Evolutionary conservation across 2,888 invertebrate species (phyloP).

Genomic region (Pheosia tremula): DNA sequence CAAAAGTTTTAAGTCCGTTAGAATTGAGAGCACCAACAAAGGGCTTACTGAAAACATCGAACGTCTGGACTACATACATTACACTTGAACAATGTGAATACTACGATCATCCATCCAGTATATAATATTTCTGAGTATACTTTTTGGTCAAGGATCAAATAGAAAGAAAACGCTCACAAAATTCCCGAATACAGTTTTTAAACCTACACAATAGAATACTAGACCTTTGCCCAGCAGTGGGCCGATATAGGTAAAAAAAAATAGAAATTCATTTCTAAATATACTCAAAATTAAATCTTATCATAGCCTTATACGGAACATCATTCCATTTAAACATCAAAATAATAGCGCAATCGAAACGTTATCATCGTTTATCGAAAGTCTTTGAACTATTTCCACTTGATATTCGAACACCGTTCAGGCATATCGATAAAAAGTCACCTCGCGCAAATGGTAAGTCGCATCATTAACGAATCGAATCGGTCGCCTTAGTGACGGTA

Average conservation of each 20-base stretch:
- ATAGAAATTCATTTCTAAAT: not conserved
- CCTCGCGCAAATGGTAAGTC: slow-evolving; percentile 14
- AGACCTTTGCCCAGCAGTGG: too few relatives aligned
- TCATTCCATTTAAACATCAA: not conserved
- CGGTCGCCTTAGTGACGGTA: slow-evolving; percentile 72
- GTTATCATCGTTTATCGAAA: slow-evolving; percentile 9
- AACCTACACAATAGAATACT: too few relatives aligned
- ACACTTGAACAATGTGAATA: too few relatives aligned
- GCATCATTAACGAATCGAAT: slow-evolving; percentile 57
- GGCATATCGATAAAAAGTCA: slow-evolving; percentile 18
- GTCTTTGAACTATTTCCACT: slow-evolving; percentile 1
- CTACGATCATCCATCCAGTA: too few relatives aligned
- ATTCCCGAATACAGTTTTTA: too few relatives aligned
- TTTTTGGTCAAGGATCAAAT: too few relatives aligned
- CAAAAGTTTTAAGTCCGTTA: not conserved
- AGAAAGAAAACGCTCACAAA: too few relatives aligned
- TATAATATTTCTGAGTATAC: too few relatives aligned
- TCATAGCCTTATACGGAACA: not conserved
- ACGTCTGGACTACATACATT: not conserved
- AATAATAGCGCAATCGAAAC: not conserved
- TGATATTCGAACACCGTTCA: not conserved
- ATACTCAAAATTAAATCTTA: not conserved
- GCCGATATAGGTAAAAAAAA: too few relatives aligned
- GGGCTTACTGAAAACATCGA: not conserved
- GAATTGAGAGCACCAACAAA: not conserved